Conservation (phyloP, 2,888 invertebrate species). For the Idaea biselata region DNA sequence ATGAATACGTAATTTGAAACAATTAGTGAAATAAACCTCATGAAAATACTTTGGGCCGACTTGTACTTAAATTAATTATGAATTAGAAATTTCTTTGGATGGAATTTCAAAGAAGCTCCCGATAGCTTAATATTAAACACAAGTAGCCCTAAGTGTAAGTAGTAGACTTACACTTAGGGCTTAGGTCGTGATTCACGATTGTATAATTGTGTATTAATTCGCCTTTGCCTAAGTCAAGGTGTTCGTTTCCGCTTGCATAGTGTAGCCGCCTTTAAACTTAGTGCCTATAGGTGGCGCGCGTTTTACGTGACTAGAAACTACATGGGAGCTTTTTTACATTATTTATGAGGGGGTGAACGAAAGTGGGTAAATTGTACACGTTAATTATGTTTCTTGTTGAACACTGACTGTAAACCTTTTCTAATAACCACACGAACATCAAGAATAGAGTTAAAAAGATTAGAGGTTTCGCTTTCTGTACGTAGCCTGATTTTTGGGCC, state of each 20-base stretch:
- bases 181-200: slow-evolving; percentile 30
- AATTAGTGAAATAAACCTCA: neutral
- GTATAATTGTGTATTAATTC: slow-evolving; percentile 18
- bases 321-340: slow-evolving; percentile 45
- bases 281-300: slow-evolving; percentile 24
- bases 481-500: too few species aligned
- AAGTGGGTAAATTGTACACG: slow-evolving; percentile 35
- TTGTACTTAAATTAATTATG: neutral
- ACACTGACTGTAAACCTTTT: too few species aligned
- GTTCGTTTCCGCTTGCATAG: slow-evolving; percentile 31
- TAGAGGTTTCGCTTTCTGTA: slow-evolving; percentile 4
- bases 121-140: neutral
- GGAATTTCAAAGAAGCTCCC: slow-evolving; percentile 1
- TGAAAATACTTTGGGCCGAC: neutral
- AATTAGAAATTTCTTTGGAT: neutral
- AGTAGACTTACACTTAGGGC: too few species aligned
- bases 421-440: too few species aligned
- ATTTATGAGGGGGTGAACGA: slow-evolving; percentile 47
- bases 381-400: slow-evolving; percentile 27
- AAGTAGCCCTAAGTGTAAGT: too few species aligned
- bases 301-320: slow-evolving; percentile 35
- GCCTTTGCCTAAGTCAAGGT: slow-evolving; percentile 13
- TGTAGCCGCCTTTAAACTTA: slow-evolving; percentile 19
- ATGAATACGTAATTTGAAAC: neutral
- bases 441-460: too few species aligned